Conservation (phyloP, 2,797 vertebrate species). For the Hypotaenidia okinawae region DNA sequence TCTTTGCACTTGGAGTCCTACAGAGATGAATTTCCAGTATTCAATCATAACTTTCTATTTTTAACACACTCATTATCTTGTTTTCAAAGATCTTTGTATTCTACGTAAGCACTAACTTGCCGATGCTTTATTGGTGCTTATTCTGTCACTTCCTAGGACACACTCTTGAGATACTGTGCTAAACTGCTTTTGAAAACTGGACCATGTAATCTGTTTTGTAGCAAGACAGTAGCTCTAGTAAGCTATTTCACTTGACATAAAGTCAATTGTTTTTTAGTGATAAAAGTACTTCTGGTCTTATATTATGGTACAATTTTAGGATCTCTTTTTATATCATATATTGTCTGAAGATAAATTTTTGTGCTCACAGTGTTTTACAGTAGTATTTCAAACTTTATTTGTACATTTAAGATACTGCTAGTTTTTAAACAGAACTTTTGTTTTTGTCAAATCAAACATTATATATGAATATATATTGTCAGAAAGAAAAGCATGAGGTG, state of each 20-base stretch:
- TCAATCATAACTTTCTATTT: background rate
- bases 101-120: background rate
- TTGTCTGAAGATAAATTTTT: background rate
- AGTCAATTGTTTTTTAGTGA: background rate
- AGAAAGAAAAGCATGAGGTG: background rate
- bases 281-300: background rate
- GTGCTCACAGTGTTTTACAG: background rate
- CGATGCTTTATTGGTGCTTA: background rate
- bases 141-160: background rate
- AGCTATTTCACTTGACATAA: background rate
- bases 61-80: background rate
- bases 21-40: background rate
- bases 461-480: background rate
- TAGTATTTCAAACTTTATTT: background rate
- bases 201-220: background rate
- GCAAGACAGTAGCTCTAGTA: background rate
- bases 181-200: background rate
- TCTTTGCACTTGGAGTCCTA: background rate
- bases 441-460: background rate
- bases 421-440: background rate
- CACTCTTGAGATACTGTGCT: background rate
- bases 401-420: background rate
- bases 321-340: background rate
- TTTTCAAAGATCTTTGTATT: background rate
- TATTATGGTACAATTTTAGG: background rate